Percentiles rank a stretch among this genome's conserved stretches.
Conservation (phyloP, 2,888 invertebrate genomes). For the Diplazon laetatorius region DNA sequence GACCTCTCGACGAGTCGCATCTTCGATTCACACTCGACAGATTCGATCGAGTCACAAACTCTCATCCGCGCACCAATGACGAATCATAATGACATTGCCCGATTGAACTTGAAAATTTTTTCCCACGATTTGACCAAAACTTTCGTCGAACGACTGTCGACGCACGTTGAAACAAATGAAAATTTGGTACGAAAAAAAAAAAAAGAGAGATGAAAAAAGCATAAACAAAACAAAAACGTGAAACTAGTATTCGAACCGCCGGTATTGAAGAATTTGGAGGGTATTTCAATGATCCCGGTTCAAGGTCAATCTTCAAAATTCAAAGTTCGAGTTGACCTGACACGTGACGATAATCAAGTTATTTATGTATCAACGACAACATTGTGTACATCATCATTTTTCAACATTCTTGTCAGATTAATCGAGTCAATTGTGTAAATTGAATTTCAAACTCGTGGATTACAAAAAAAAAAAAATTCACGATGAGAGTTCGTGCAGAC, state of each 20-base stretch:
- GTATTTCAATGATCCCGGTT: not conserved
- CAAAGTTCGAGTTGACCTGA: not conserved
- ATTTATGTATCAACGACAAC: too few species aligned
- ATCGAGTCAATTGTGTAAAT: too few species aligned
- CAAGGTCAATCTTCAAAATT: not conserved
- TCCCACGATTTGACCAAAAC: too few species aligned
- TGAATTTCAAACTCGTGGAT: not conserved
- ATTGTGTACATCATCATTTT: too few species aligned
- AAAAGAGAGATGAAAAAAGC: not conserved
- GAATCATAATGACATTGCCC: too few species aligned
- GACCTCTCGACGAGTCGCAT: not conserved
- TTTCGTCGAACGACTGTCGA: too few species aligned
- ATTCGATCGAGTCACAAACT: not conserved
- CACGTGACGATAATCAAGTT: too few species aligned
- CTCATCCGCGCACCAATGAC: too few species aligned
- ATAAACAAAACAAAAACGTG: not conserved
- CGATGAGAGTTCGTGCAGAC: too few species aligned
- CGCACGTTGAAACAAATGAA: not conserved
- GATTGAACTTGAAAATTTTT: too few species aligned
- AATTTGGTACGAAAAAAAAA: not conserved
- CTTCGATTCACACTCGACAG: constrained; percentile 8
- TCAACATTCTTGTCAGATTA: too few species aligned
- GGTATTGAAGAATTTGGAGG: not conserved
- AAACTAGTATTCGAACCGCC: not conserved
- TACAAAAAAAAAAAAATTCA: too few species aligned